Percentiles rank a stretch among this genome's conserved stretches.
Conservation (phyloP, 2,113 vertebrate species). For the Cephalopterus ornatus region DNA sequence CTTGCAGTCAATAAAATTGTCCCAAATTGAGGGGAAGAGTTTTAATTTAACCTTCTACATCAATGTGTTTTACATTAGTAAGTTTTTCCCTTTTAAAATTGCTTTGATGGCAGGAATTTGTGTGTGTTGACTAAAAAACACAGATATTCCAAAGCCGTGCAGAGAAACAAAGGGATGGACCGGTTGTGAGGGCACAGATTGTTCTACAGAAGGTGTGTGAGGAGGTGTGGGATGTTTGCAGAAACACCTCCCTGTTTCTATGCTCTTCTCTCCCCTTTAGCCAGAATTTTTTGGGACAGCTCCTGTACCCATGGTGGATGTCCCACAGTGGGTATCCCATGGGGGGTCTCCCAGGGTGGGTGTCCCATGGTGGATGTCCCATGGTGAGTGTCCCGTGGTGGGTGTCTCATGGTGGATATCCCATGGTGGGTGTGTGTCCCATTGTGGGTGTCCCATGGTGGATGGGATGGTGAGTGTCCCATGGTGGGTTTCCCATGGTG, state of each 20-base stretch:
- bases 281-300: rapidly evolving
- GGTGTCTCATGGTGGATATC: too few species aligned
- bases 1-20: too few species aligned
- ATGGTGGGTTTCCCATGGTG: too few species aligned
- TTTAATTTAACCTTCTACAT: neutral
- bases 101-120: neutral
- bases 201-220: neutral
- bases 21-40: too few species aligned
- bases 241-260: neutral
- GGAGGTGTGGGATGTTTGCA: neutral
- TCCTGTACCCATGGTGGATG: too few species aligned
- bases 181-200: neutral
- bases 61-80: neutral
- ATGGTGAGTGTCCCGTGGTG: too few species aligned
- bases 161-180: neutral
- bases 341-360: too few species aligned
- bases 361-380: too few species aligned
- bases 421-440: too few species aligned
- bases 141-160: neutral
- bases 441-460: too few species aligned
- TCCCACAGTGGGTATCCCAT: too few species aligned
- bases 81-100: neutral
- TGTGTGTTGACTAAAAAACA: neutral
- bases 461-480: too few species aligned
- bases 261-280: neutral